These are phyloP conservation scores for Amphilophus citrinellus DNA, from an alignment of 2,113 vertebrate genomes.

Conservation along the genomic window DNA sequence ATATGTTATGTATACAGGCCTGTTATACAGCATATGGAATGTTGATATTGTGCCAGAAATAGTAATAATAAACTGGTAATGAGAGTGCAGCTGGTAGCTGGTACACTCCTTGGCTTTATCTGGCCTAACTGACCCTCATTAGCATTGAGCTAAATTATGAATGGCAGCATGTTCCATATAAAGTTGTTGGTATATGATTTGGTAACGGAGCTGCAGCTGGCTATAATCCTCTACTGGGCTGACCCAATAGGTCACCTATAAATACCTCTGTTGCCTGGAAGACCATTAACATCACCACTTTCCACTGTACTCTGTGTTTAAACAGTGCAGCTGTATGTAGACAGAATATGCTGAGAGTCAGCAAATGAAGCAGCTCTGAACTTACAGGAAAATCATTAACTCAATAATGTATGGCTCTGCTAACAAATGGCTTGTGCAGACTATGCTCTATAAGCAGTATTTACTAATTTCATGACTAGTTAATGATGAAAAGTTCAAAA, in stretches of 20 bases:
- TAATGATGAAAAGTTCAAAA: conserved; percentile 21
- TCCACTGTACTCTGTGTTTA: conserved; percentile 43
- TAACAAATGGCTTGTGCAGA: conserved; percentile 1
- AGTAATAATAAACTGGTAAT: conserved; percentile 15
- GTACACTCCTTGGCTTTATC: conserved; percentile 26
- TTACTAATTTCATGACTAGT: conserved; percentile 13
- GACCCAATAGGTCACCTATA: conserved; percentile 69
- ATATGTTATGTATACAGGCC: neutral
- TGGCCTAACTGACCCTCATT: conserved; percentile 41
- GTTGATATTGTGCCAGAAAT: conserved; percentile 25
- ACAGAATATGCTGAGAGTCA: conserved; percentile 56
- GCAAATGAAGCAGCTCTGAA: conserved; percentile 29
- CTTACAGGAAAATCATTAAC: conserved; percentile 47
- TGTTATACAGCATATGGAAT: conserved; percentile 14
- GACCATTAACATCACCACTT: conserved; percentile 51
- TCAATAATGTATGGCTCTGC: conserved; percentile 39
- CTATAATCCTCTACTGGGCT: conserved; percentile 45
- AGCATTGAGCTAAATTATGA: conserved; percentile 41
- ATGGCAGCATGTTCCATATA: conserved; percentile 55
- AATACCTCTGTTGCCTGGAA: conserved; percentile 65
- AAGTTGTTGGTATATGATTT: conserved; percentile 54
- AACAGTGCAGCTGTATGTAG: conserved; percentile 50
- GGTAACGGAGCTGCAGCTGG: conserved; percentile 70
- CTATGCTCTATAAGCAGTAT: neutral
- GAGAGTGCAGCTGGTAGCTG: conserved; percentile 36